Evolutionary conservation across 2,113 vertebrate species (phyloP).

Genomic region (Ageneiosus marmoratus): DNA sequence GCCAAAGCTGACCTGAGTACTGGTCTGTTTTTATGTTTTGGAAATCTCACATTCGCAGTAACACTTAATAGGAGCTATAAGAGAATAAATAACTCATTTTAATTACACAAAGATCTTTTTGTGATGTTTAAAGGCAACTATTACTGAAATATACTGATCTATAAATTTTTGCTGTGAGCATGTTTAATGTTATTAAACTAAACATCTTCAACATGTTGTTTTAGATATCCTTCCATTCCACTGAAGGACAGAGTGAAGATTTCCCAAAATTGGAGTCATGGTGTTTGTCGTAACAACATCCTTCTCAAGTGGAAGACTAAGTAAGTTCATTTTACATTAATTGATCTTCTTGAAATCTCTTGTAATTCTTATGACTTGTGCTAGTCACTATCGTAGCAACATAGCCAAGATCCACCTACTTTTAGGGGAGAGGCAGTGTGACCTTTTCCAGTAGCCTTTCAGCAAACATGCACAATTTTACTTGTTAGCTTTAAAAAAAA

Average conservation of each 20-base stretch:
- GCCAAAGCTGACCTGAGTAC: no score
- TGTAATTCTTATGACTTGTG: neutral
- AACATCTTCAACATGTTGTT: slow-evolving; percentile 21
- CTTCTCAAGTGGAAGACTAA: slow-evolving; percentile 74
- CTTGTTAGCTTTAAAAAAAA: neutral
- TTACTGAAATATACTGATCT: no score
- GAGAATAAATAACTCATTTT: neutral
- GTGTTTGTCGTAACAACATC: slow-evolving; percentile 62
- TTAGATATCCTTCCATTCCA: slow-evolving; percentile 70
- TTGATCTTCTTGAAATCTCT: neutral
- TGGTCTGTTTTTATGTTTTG: no score
- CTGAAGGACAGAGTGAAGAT: slow-evolving; percentile 73
- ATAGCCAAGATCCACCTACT: neutral
- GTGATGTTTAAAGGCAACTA: neutral
- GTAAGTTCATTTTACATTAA: slow-evolving; percentile 57
- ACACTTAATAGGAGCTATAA: neutral
- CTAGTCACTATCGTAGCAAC: neutral
- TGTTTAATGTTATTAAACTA: neutral
- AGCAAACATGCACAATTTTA: neutral
- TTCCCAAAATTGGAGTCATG: slow-evolving; percentile 71
- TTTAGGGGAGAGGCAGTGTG: neutral
- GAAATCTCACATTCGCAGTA: no score
- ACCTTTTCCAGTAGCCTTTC: neutral
- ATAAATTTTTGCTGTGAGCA: neutral
- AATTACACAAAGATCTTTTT: neutral